Percentiles rank a stretch among this genome's conserved stretches.
phyloP scores from a whole-genome alignment of 2,888 invertebrate species.

The Andrena hattorfiana region DNA sequence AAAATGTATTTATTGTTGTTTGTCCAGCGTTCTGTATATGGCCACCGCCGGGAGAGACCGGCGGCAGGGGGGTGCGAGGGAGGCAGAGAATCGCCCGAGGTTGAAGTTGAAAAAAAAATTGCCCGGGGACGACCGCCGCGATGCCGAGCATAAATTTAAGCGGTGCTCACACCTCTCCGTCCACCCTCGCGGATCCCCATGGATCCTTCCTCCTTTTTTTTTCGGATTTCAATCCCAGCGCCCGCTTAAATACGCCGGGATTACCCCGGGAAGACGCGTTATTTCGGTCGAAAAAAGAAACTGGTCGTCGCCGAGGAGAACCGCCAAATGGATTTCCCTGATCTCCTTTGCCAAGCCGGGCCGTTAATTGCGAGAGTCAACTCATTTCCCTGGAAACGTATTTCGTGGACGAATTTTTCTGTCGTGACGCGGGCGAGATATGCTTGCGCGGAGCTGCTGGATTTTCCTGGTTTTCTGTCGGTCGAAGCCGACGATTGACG shows the following conservation, averaged over 20 bases:
- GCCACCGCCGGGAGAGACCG: conserved; percentile 57
- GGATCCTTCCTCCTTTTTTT: conserved; percentile 59
- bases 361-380: no score
- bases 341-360: neutral
- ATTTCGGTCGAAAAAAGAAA: conserved; percentile 21
- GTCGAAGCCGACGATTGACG: neutral
- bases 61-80: conserved; percentile 1
- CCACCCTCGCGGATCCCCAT: conserved; percentile 44
- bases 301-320: neutral
- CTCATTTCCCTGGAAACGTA: neutral
- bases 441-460: neutral
- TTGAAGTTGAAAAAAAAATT: conserved; percentile 78
- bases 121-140: conserved; percentile 76
- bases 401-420: neutral
- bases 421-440: neutral
- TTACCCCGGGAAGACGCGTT: conserved; percentile 37
- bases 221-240: conserved; percentile 64
- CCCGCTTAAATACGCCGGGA: conserved; percentile 62
- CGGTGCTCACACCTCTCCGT: conserved; percentile 67
- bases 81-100: conserved; percentile 66
- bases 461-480: neutral
- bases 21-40: conserved; percentile 82
- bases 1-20: conserved; percentile 85
- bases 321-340: conserved; percentile 17
- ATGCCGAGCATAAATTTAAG: conserved; percentile 80